Base-by-base conservation (phyloP, 2,797 vertebrate species). In the Micromesistius poutassou region DNA sequence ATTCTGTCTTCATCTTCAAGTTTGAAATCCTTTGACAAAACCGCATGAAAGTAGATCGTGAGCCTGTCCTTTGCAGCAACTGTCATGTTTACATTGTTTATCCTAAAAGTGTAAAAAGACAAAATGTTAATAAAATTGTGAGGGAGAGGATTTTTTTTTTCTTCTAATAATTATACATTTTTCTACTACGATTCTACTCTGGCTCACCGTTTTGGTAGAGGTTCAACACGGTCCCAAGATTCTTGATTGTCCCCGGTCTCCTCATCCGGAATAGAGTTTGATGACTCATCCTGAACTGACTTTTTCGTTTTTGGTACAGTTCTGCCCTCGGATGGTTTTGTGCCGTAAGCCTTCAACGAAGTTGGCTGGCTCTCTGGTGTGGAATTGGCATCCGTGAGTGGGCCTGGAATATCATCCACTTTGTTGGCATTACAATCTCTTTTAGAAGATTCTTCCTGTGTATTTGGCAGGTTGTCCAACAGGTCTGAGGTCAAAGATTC, bases 31-130 rank as follows among this genome's bases (percentile, higher is more conserved):
- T 93, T 95, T 0, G 97, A 97, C 0, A 99, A 79, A 79, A 99
- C 81, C 0, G 96, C 97, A 1, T 98, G 96, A 87, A 98, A 99
- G 84, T 94, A 96, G 5, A 99, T 93, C 0, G 77, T 94, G 66
- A 98, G 78, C 0, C 87, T 88, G 9, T 90, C 85, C 2, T 0
- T 3, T 1, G 85, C 71, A 7, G 86, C 66, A 62, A 94, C 79
- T 0, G 35, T 90, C 0, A 78, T 87, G 79, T 35, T 89, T 9
- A 66, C 75, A 0, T 40, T 6, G 30, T 78, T 81, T 12, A 12
- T 1, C 71, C 93, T 94, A 30, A 4, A 89, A 87, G 33, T 0
- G 1, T 75, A 25, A 70, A 38, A 16, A 70, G 36, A 14, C 4
- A 33, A 9, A 42, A 10, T 19, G 16, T 16, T 25, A 2, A 4